Evolutionary conservation across 2,888 invertebrate genomes (phyloP).

Genomic region (Coelinius sp.): DNA sequence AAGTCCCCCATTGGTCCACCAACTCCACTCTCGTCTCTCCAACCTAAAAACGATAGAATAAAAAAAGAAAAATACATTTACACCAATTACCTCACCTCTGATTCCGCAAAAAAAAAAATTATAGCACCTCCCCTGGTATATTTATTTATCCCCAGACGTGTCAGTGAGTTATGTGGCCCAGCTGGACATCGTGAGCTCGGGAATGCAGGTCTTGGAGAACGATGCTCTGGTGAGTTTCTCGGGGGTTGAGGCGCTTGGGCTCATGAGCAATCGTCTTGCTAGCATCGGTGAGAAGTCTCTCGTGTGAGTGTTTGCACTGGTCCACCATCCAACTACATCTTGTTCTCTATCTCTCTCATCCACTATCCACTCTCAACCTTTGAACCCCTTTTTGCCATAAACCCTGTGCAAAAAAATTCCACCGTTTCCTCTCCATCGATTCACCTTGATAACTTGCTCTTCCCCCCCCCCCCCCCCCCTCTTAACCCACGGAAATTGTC

Average conservation of each 20-base stretch:
- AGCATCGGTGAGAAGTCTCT: conserved; percentile 85
- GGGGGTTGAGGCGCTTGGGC: conserved; percentile 84
- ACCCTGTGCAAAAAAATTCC: conserved; percentile 11
- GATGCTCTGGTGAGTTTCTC: conserved; percentile 77
- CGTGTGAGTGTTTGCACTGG: conserved; percentile 74
- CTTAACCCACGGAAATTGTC: conserved; percentile 28
- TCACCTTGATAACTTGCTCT: conserved; percentile 1
- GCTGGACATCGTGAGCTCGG: conserved; percentile 87
- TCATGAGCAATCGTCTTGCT: conserved; percentile 87
- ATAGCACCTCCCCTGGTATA: background rate
- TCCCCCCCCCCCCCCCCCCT: background rate
- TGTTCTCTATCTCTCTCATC: background rate
- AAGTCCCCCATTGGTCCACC: too few species aligned
- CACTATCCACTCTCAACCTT: background rate
- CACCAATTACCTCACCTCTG: background rate
- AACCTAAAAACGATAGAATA: too few species aligned
- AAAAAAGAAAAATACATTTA: background rate
- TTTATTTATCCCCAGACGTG: conserved; percentile 75
- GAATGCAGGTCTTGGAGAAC: conserved; percentile 84
- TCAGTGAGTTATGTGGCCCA: conserved; percentile 85
- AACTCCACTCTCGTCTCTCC: too few species aligned
- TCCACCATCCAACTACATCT: conserved; percentile 26
- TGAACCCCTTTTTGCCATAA: background rate
- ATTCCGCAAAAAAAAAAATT: background rate
- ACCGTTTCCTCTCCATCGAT: conserved; percentile 23